Conservation (phyloP, 2,888 invertebrate species). For the Metacarcinus magister region DNA sequence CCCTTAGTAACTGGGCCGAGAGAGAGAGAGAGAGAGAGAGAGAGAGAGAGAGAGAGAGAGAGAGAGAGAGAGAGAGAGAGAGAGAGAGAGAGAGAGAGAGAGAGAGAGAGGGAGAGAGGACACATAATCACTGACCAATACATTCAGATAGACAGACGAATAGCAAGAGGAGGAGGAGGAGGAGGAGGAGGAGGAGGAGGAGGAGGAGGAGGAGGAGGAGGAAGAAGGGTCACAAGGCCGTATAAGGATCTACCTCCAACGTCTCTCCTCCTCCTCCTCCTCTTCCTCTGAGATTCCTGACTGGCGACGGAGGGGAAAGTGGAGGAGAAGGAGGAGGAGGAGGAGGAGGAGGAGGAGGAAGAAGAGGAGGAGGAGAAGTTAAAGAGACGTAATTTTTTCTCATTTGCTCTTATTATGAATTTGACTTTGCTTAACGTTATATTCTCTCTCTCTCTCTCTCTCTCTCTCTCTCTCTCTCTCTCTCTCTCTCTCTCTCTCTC, state of each 20-base stretch:
- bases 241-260: slow-evolving; percentile 46
- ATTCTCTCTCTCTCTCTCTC: no score
- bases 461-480: no score
- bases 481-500: no score
- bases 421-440: neutral
- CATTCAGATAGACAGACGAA: no score
- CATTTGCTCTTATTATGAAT: neutral
- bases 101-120: no score
- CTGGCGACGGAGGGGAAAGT: neutral
- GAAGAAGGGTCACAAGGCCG: slow-evolving; percentile 18
- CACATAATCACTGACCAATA: no score
- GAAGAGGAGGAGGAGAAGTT: neutral
- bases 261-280: slow-evolving; percentile 17
- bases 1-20: no score
- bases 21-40: no score
- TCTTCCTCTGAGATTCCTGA: neutral
- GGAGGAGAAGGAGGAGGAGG: slow-evolving; percentile 10
- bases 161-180: neutral
- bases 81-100: no score
- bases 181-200: neutral
- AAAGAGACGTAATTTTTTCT: neutral
- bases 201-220: slow-evolving; percentile 26
- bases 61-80: no score
- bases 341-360: neutral
- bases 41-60: no score